Percentiles rank a stretch among this genome's conserved stretches.
phyloP scores from a whole-genome alignment of 2,888 invertebrate species.

The Agrenia bidenticulata region DNA sequence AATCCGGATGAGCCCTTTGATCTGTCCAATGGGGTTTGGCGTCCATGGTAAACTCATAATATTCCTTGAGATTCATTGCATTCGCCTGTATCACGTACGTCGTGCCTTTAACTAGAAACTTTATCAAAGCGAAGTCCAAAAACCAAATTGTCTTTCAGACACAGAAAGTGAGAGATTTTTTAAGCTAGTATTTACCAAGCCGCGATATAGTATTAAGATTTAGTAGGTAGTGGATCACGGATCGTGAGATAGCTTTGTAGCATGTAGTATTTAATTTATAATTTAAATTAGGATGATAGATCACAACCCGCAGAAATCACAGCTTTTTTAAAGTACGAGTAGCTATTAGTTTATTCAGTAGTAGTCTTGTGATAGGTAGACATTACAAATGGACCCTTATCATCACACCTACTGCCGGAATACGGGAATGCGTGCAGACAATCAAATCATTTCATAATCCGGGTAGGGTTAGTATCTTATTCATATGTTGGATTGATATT shows the following conservation, averaged over 20 bases:
- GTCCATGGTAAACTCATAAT: constrained; percentile 52
- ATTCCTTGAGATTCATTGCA: neutral
- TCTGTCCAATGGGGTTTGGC: constrained; percentile 50
- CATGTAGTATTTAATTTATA: neutral
- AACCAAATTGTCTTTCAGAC: constrained; percentile 20
- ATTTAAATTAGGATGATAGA: neutral
- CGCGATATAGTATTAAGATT: neutral
- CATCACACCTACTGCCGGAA: constrained; percentile 8
- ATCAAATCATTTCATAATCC: constrained; percentile 24
- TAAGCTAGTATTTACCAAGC: neutral
- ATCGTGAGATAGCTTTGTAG: neutral
- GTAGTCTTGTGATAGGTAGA: constrained; percentile 8
- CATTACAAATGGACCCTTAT: neutral
- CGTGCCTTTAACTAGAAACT: constrained; percentile 1
- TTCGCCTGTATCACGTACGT: neutral
- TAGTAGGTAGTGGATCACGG: too few relatives aligned
- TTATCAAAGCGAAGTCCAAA: constrained; percentile 14
- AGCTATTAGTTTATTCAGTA: constrained; percentile 3
- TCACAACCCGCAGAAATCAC: too few relatives aligned
- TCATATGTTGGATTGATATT: neutral
- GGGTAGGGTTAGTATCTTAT: constrained; percentile 17
- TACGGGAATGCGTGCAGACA: constrained; percentile 39
- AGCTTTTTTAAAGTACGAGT: neutral
- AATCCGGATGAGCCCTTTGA: constrained; percentile 50
- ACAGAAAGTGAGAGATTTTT: constrained; percentile 15